These are phyloP conservation scores for Pteromalus puparum DNA, from an alignment of 1,140 invertebrate species.

Conservation along the genomic window DNA sequence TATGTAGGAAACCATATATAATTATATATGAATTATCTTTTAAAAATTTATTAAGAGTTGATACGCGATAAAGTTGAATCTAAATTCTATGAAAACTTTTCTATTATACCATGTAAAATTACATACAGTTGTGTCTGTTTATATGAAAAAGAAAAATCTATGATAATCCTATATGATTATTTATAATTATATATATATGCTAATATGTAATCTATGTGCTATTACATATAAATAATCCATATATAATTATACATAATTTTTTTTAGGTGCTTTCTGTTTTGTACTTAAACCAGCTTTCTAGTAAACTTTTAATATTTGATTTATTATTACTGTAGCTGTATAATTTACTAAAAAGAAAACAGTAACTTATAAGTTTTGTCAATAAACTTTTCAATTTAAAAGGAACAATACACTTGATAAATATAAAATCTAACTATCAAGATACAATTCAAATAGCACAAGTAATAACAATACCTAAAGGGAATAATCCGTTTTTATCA, in stretches of 20 bases:
- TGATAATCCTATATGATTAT: neutral
- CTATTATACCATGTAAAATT: neutral
- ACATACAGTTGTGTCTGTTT: neutral
- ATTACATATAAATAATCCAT: neutral
- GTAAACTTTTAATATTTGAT: neutral
- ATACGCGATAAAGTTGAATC: neutral
- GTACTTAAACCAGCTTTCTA: slow-evolving; percentile 13
- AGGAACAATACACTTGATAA: neutral
- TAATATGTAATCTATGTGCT: slow-evolving; percentile 10
- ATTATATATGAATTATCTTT: slow-evolving; percentile 18
- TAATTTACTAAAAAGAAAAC: neutral
- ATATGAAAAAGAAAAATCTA: neutral
- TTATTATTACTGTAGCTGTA: neutral
- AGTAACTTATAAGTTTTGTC: neutral
- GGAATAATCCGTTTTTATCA: neutral
- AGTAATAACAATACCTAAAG: neutral
- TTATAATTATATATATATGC: slow-evolving; percentile 10
- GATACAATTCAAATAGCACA: neutral
- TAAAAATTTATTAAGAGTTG: slow-evolving; percentile 30
- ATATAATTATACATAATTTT: slow-evolving; percentile 21
- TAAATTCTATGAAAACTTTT: neutral
- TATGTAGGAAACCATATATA: neutral
- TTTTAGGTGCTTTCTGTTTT: slow-evolving; percentile 14
- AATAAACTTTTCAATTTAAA: neutral
- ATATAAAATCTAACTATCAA: neutral